Evolutionary conservation across 2,888 invertebrate species (phyloP).

Genomic region (Electrophaes corylata): DNA sequence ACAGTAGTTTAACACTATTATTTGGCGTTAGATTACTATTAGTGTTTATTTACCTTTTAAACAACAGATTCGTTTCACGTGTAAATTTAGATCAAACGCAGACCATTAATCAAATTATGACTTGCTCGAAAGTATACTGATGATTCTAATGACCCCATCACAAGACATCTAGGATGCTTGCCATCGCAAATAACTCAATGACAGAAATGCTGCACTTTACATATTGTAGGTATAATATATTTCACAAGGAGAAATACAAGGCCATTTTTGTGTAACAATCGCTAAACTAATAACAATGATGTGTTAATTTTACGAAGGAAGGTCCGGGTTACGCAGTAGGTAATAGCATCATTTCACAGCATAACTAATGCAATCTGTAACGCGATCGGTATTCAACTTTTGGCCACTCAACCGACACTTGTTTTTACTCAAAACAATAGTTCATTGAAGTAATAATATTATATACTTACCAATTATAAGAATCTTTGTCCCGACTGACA

Average conservation of each 20-base stretch:
- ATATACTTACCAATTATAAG: too few relatives aligned
- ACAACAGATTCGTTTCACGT: neutral
- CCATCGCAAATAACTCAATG: slow-evolving; percentile 24
- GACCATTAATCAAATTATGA: slow-evolving; percentile 13
- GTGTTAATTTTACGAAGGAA: neutral
- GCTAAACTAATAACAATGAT: neutral
- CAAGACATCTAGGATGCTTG: slow-evolving; percentile 9
- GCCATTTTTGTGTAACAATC: slow-evolving; percentile 1
- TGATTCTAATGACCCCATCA: slow-evolving; percentile 15
- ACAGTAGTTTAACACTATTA: slow-evolving; percentile 14
- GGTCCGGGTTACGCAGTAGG: neutral
- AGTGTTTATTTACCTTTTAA: slow-evolving; percentile 1
- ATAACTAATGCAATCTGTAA: neutral
- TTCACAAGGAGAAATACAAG: slow-evolving; percentile 1
- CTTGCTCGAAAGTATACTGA: slow-evolving; percentile 19
- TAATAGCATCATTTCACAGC: neutral
- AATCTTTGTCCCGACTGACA: too few relatives aligned
- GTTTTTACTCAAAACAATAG: neutral
- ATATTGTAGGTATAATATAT: slow-evolving; percentile 7
- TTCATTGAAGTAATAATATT: too few relatives aligned
- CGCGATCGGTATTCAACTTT: neutral
- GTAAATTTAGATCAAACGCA: slow-evolving; percentile 12
- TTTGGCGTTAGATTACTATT: slow-evolving; percentile 12
- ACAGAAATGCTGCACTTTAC: slow-evolving; percentile 17
- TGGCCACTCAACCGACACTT: neutral